Evolutionary conservation across 2,113 vertebrate species (phyloP), one percentile per base, ranked within the genome.

Genomic region (Acanthochromis polyacanthus): DNA sequence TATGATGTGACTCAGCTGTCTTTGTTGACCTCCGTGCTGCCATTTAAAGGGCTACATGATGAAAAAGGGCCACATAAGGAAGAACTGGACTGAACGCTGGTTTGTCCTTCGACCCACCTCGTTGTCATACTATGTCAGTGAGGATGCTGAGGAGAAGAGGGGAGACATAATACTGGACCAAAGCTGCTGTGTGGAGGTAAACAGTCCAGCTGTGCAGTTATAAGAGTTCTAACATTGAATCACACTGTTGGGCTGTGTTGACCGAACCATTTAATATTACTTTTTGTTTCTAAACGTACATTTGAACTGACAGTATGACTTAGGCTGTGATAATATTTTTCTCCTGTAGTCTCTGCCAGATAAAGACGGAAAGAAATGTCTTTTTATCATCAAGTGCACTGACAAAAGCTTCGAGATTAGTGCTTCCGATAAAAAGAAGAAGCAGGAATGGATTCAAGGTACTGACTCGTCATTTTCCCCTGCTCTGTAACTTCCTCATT

Each of bases 41-140:
- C 65, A 93, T 82, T 89, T 73, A 1, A 85, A 99, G 98, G 98
- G 96, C 57, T 99, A 99, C 82, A 94, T 99, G 96, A 93, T 96
- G 94, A 99, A 99, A 89, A 99, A 98, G 84, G 97, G 98, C 48
- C 97, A 98, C 83, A 96, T 89, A 88, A 94, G 97, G 93, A 99
- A 99, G 96, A 99, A 98, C 43, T 99, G 98, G 98, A 98, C 95
- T 0, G 98, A 99, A 83, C 96, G 97, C 59, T 99, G 98, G 98
- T 99, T 99, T 92, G 93, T 99, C 52, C 94, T 99, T 48, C 95
- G 94, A 63, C 96, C 96, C 78, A 95, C 80, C 66, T 80, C 93
- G 12, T 94, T 99, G 85, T 97, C 96, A 0, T 99, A 99, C 78
- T 99, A 97, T 20, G 85, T 94, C 69, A 93, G 95, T 74, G 98